Evolutionary conservation across 2,888 invertebrate genomes (phyloP), one percentile per base, ranked within the genome.

Genomic region (Caenorhabditis uteleia): DNA sequence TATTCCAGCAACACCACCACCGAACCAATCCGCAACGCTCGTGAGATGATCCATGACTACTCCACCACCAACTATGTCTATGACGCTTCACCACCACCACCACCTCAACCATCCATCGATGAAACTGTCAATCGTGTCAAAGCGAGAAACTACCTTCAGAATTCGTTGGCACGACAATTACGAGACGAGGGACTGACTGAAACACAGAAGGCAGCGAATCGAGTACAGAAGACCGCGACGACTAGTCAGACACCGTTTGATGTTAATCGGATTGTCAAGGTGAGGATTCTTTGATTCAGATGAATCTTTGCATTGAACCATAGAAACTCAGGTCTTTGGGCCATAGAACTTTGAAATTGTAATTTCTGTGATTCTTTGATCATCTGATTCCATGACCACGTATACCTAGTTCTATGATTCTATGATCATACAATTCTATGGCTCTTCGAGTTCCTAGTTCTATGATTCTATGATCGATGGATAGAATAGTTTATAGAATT

Each of bases 141-240:
- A 27, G 57, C 61, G 2, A 29, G 65, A 23, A 47, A 46, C 16
- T 59, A 47, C 43, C 38, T 65, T 8, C 55, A 58, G n/a, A 61
- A 61, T 48, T 53, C 58, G 21, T 61, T 72, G 36, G 68, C 68
- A 23, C 45, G 47, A 29, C 65, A 72, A 25, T 51, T 69, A 7
- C 56, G 69, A 20, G 69, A 72, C 50, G 59, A 72, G 23, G 72
- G 73, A 7, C 66, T 80, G 27, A 80, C 80, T 10, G 69, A 73
- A 27, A 69, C 75, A 4, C 80, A 80, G 54, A 60, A 61, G 44
- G 64, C 62, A 26, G 78, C 77, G 16, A 80, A 80, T 55, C 76
- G 77, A 50, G 69, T 68, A 54, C 75, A 78, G 54, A 73, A 71
- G 27, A 59, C 71, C 51, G 23, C 29, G 10, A 16, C 31, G n/a